A percentile compares a stretch with the other conserved stretches of the same genome.
Conservation (phyloP, 2,113 vertebrate species). For the Rhabdornis inornatus region DNA sequence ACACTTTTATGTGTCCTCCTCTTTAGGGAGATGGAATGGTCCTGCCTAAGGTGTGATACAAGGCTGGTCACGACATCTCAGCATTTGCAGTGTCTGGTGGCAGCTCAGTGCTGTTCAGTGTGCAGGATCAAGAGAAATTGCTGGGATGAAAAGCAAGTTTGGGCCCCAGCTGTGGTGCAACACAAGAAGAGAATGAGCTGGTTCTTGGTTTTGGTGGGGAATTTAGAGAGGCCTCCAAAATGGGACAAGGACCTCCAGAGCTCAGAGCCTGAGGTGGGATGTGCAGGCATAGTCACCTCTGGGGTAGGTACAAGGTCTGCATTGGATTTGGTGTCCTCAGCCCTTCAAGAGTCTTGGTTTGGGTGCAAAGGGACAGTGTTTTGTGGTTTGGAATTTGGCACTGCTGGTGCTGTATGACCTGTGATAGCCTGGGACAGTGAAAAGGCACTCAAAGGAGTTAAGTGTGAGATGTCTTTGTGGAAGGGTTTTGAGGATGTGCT, state of each 20-base stretch:
- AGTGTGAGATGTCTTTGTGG: not conserved
- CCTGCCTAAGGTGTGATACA: not conserved
- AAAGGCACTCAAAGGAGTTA: not conserved
- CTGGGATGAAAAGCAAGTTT: not conserved
- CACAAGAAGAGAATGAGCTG: not conserved
- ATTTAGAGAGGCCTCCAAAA: not conserved
- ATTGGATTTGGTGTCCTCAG: not conserved
- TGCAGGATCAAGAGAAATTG: not conserved
- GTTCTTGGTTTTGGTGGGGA: not conserved
- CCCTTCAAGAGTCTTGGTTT: not conserved
- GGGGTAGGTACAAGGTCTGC: not conserved
- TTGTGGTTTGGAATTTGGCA: not conserved
- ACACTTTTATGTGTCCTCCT: not conserved
- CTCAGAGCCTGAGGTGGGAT: not conserved
- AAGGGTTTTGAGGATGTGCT: not conserved
- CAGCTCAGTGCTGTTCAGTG: fast-evolving
- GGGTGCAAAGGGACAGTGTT: not conserved
- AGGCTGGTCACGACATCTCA: not conserved
- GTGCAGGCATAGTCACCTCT: not conserved
- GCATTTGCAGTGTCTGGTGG: not conserved
- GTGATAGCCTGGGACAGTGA: not conserved
- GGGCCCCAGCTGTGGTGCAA: not conserved
- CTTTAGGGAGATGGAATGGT: not conserved
- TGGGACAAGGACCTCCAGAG: not conserved
- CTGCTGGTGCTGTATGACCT: not conserved